Conservation (phyloP, 2,888 invertebrate genomes). For the Hololepta plana region DNA sequence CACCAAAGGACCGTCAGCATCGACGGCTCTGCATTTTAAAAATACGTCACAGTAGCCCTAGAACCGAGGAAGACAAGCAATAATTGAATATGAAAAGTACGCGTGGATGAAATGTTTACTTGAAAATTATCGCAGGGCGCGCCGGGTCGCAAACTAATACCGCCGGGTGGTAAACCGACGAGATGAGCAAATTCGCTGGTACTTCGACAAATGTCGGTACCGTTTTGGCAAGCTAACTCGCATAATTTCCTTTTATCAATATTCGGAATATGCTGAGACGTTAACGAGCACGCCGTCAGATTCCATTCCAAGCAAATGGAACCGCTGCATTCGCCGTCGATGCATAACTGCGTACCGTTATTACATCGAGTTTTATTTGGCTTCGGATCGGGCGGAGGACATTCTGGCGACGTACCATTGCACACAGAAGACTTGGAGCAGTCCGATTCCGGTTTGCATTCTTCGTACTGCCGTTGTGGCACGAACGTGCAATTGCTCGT, state of each 20-base stretch:
- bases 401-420: conserved; percentile 68
- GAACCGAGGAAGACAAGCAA: conserved; percentile 9
- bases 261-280: conserved; percentile 54
- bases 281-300: conserved; percentile 88
- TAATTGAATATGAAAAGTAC: conserved; percentile 2
- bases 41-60: conserved; percentile 99
- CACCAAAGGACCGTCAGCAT: conserved; percentile 95
- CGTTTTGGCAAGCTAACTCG: conserved; percentile 91
- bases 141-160: conserved; percentile 80
- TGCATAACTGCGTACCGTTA: conserved; percentile 75
- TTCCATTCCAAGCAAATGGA: conserved; percentile 92
- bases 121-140: conserved; percentile 98
- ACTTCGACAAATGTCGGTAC: conserved; percentile 63
- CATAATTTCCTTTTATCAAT: conserved; percentile 76
- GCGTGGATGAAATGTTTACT: conserved; percentile 27
- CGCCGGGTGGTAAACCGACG: conserved; percentile 57
- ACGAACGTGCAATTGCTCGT: conserved; percentile 65
- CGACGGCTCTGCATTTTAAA: conserved; percentile 93
- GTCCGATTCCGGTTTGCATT: conserved; percentile 72
- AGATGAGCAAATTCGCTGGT: conserved; percentile 69
- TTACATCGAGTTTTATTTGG: conserved; percentile 90
- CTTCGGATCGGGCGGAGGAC: conserved; percentile 67
- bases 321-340: conserved; percentile 81
- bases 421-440: conserved; percentile 82
- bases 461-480: conserved; percentile 38